These are phyloP conservation scores for Pseudococcus longispinus DNA, from an alignment of 2,888 invertebrate genomes.

Conservation along the genomic window DNA sequence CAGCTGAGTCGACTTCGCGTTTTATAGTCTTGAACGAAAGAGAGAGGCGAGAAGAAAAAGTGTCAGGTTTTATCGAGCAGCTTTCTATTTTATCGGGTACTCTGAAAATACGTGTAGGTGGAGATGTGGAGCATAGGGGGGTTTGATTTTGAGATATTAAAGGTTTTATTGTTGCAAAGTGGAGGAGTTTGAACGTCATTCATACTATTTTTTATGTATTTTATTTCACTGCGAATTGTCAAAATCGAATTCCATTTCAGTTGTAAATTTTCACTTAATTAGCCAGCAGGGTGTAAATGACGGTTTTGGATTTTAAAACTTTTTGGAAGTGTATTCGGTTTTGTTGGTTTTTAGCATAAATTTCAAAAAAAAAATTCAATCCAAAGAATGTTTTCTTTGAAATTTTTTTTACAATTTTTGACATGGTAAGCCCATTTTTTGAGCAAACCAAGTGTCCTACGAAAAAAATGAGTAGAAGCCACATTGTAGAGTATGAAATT, in stretches of 20 bases:
- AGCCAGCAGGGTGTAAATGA: too few species aligned
- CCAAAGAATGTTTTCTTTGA: too few species aligned
- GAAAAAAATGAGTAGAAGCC: too few species aligned
- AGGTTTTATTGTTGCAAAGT: not conserved
- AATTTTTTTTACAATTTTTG: too few species aligned
- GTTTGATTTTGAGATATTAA: not conserved
- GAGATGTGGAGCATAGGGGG: not conserved
- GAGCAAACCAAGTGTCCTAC: too few species aligned
- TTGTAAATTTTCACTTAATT: too few species aligned
- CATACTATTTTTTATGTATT: not conserved
- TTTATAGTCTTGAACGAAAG: not conserved
- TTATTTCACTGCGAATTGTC: not conserved
- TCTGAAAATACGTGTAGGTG: not conserved
- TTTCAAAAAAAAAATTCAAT: too few species aligned
- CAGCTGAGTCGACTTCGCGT: not conserved
- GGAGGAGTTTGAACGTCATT: not conserved
- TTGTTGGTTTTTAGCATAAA: too few species aligned
- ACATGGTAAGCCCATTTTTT: too few species aligned
- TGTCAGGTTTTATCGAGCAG: not conserved
- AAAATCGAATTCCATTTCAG: not conserved
- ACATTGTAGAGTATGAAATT: too few species aligned
- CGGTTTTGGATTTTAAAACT: too few species aligned
- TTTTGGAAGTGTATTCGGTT: too few species aligned
- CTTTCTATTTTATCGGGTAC: not conserved
- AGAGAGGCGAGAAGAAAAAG: not conserved